phyloP scores from a whole-genome alignment of 2,797 vertebrate genomes.

The Semaprochilodus insignis region DNA sequence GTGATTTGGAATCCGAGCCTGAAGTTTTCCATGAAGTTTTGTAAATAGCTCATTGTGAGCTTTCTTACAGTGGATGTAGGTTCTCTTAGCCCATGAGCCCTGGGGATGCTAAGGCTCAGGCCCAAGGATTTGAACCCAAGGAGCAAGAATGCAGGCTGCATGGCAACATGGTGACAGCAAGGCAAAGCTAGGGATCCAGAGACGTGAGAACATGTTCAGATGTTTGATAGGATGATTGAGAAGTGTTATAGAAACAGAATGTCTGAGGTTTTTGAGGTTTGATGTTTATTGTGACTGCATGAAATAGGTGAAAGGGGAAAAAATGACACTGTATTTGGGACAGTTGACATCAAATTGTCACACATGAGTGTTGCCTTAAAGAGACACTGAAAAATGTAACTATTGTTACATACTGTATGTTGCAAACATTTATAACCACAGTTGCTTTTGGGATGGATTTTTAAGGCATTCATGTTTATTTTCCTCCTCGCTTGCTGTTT shows the following conservation, averaged over 20 bases:
- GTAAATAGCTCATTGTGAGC: constrained; percentile 32
- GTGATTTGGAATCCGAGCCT: constrained; percentile 45
- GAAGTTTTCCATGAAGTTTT: constrained; percentile 35
- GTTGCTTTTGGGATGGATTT: too few relatives aligned
- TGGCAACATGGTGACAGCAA: constrained; percentile 61
- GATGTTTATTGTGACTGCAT: not conserved
- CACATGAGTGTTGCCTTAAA: not conserved
- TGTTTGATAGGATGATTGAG: constrained; percentile 62
- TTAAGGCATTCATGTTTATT: too few relatives aligned
- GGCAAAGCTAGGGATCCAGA: constrained; percentile 36
- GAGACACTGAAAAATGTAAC: too few relatives aligned
- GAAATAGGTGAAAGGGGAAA: constrained; percentile 7
- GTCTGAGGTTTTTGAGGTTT: not conserved
- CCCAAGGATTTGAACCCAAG: constrained; percentile 58
- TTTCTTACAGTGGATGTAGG: constrained; percentile 36
- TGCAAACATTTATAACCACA: too few relatives aligned
- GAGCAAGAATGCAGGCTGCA: constrained; percentile 65
- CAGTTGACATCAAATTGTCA: constrained; percentile 13
- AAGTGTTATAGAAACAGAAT: constrained; percentile 58
- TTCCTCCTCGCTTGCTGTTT: too few relatives aligned
- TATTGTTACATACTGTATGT: too few relatives aligned
- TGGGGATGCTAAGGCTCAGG: constrained; percentile 67
- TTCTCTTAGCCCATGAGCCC: constrained; percentile 38
- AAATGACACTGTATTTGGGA: not conserved
- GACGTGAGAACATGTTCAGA: constrained; percentile 57